Conservation (phyloP, 2,797 vertebrate species). For the Orestias chungarensis region DNA sequence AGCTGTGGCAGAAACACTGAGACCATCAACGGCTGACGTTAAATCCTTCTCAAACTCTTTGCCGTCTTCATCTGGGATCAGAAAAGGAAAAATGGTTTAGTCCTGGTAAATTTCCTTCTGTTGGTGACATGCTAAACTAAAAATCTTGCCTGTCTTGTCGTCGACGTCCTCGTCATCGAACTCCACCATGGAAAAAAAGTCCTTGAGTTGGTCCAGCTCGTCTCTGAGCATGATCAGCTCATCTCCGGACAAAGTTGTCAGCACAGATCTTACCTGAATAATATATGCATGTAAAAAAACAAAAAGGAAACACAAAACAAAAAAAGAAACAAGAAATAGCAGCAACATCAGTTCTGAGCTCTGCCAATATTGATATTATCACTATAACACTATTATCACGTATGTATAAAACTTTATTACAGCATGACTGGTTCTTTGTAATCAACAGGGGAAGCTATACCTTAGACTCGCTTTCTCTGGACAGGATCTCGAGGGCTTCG, state of each 20-base stretch:
- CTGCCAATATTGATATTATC: too few relatives aligned
- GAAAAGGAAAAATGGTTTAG: not conserved
- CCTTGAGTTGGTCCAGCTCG: constrained; percentile 87
- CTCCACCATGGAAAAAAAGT: constrained; percentile 90
- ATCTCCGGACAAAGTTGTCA: constrained; percentile 88
- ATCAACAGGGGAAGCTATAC: constrained; percentile 66
- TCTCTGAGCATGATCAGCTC: constrained; percentile 79
- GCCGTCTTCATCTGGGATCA: constrained; percentile 80
- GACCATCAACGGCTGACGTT: constrained; percentile 80
- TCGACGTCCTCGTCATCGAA: constrained; percentile 93
- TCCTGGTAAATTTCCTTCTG: not conserved
- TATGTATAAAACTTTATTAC: not conserved
- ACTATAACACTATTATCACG: not conserved
- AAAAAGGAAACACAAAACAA: not conserved
- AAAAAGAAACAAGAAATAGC: not conserved
- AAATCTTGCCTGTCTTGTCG: constrained; percentile 83
- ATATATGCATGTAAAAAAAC: not conserved
- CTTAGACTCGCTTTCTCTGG: constrained; percentile 93
- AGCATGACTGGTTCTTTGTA: not conserved
- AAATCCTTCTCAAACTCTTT: constrained; percentile 88
- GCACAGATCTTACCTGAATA: constrained; percentile 87
- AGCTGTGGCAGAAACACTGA: constrained; percentile 81
- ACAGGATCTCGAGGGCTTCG: constrained; percentile 97
- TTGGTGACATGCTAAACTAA: not conserved
- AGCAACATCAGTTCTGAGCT: not conserved